phyloP scores from a whole-genome alignment of 2,888 invertebrate species.

The Cheilosia vernalis region DNA sequence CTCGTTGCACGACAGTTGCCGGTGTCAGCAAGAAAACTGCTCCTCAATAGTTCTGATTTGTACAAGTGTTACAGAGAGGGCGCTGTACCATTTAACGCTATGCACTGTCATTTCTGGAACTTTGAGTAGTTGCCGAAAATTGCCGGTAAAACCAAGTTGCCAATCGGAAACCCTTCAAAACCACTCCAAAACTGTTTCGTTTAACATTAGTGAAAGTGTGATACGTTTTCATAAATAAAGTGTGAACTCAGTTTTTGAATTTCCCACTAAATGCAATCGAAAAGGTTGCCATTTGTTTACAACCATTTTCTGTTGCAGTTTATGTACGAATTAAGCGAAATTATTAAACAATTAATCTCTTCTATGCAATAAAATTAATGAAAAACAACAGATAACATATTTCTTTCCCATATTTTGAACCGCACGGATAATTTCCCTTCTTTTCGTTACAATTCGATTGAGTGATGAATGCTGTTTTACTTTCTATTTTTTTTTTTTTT shows the following conservation, averaged over 20 bases:
- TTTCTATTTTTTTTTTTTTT: neutral
- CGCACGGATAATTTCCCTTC: constrained; percentile 10
- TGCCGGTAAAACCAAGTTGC: no score
- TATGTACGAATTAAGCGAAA: neutral
- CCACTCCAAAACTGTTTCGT: no score
- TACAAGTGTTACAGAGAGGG: no score
- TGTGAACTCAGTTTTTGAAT: neutral
- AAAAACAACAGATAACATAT: constrained; percentile 1
- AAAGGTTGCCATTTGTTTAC: neutral
- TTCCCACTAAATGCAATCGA: neutral
- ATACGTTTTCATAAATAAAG: neutral
- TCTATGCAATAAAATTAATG: neutral
- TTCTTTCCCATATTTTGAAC: constrained; percentile 4
- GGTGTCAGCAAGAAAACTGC: no score
- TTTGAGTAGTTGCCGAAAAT: no score
- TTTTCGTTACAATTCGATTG: constrained; percentile 32
- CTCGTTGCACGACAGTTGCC: no score
- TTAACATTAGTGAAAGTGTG: neutral
- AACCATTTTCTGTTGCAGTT: neutral
- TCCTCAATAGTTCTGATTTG: no score
- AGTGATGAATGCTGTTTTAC: constrained; percentile 63
- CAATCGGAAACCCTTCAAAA: no score
- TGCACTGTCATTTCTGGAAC: no score
- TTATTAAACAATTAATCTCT: neutral
- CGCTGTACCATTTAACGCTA: no score